Base-by-base conservation (phyloP, 2,797 vertebrate genomes). In the Spinus pinus region DNA sequence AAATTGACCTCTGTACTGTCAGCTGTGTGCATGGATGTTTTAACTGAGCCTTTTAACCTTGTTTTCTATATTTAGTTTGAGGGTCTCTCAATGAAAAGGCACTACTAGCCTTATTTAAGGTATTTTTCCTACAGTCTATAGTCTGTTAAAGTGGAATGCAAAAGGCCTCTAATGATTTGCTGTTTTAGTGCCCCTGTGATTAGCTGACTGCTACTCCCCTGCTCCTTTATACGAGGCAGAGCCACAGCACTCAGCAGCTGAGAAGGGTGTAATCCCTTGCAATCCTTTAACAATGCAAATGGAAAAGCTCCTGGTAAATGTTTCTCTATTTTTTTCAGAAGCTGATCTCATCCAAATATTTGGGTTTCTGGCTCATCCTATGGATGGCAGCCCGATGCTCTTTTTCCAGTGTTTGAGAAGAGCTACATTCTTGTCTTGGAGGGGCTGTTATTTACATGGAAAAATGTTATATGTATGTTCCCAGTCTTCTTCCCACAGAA, bases 281-380 rank as follows among this genome's bases (percentile, higher is more conserved):
- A 81, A 67, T 64, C 64, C 67, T 56, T 79, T 60, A 79, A 66
- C 67, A 82, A 57, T 5, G 7, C 57, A 70, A 79, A 69, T 50
- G 47, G 77, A 81, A 88, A 80, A 58, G 73, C 62, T 88, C 66
- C 60, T 61, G 25, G 51, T 72, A 90, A 85, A 89, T 53, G 42
- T 92, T 85, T 65, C 46, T 54, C 54, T 66, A 0, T 41, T 82
- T 95, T 82, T 82, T 67, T 67, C 73, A 81, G 60, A 79, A 39
- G 37, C 46, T 85, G 33, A 49, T 80, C 9, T 93, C 81, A 33
- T 82, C 57, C 86, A 85, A 86, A 72, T 90, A 84, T 73, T 91
- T 60, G 44, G n/a, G 47, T 95, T 94, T 92, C 89, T 92, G 84
- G 51, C 81, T 94, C 37, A 41, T 95, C 30, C 56, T 88, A 27